These are phyloP conservation scores for Kryptolebias marmoratus DNA, from an alignment of 2,113 vertebrate species.

Conservation along the genomic window DNA sequence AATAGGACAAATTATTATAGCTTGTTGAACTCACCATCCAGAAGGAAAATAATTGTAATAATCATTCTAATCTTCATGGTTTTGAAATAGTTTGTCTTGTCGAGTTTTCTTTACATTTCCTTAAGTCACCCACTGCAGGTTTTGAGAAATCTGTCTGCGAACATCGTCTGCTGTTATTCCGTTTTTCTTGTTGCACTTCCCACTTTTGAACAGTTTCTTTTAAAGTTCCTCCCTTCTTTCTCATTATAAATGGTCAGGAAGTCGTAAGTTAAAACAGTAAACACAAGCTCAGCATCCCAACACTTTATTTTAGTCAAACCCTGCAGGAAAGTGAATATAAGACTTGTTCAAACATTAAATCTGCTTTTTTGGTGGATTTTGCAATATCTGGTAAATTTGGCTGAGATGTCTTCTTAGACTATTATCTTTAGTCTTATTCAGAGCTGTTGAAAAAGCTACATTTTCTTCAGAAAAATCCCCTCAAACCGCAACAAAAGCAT, in stretches of 20 bases:
- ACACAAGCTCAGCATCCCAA: too few relatives aligned
- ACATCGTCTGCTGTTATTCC: constrained; percentile 20
- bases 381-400: too few relatives aligned
- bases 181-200: constrained; percentile 46
- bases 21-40: constrained; percentile 43
- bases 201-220: background rate
- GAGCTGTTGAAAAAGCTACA: too few relatives aligned
- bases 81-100: background rate
- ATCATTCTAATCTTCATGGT: constrained; percentile 17
- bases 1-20: background rate
- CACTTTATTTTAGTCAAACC: constrained; percentile 23
- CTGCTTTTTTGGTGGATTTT: background rate
- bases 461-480: too few relatives aligned
- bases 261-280: too few relatives aligned
- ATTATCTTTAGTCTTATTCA: too few relatives aligned
- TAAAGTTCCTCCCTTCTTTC: background rate
- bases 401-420: background rate
- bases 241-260: background rate
- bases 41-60: constrained; percentile 20
- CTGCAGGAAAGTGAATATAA: background rate
- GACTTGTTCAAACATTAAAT: background rate
- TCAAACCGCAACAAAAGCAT: too few relatives aligned
- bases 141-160: background rate
- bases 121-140: background rate
- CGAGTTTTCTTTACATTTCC: background rate